phyloP scores from a whole-genome alignment of 1,140 invertebrate species.

The Drosophila paulistorum region DNA sequence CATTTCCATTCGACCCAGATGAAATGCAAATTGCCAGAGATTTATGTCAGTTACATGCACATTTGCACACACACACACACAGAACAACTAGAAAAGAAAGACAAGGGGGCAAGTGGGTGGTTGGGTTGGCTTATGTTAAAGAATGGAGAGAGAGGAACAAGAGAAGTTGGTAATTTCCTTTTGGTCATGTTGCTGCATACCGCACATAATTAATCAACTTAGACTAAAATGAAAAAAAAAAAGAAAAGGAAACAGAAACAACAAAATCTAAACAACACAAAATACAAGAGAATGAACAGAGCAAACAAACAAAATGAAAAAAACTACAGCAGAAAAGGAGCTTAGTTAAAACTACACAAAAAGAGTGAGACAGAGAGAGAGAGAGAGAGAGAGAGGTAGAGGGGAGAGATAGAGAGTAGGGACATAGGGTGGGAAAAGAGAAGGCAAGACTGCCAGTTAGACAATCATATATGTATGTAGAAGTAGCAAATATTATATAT shows the following conservation, averaged over 20 bases:
- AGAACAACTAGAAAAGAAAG: background rate
- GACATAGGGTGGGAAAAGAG: background rate
- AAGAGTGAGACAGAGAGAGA: conserved; percentile 7
- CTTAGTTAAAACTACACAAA: conserved; percentile 15
- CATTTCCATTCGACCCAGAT: conserved; percentile 22
- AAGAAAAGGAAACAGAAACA: conserved; percentile 30
- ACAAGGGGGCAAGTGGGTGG: background rate
- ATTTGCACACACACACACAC: conserved; percentile 10
- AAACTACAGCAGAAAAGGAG: conserved; percentile 34
- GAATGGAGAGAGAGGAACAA: background rate
- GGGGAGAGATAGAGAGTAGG: background rate
- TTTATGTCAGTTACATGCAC: conserved; percentile 43
- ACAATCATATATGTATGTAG: conserved; percentile 1
- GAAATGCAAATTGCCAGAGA: conserved; percentile 58
- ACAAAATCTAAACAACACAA: background rate
- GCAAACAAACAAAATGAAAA: conserved; percentile 14
- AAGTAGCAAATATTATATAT: conserved; percentile 1
- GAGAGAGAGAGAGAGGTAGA: background rate
- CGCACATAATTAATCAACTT: conserved; percentile 21
- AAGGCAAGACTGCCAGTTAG: conserved; percentile 23
- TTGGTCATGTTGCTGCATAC: conserved; percentile 8
- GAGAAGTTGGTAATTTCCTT: conserved; percentile 6
- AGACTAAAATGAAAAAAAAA: conserved; percentile 1
- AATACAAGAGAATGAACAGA: background rate
- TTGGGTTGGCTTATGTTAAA: no score